Conservation (phyloP, 1,140 invertebrate genomes). For the Drosophila arizonae region DNA sequence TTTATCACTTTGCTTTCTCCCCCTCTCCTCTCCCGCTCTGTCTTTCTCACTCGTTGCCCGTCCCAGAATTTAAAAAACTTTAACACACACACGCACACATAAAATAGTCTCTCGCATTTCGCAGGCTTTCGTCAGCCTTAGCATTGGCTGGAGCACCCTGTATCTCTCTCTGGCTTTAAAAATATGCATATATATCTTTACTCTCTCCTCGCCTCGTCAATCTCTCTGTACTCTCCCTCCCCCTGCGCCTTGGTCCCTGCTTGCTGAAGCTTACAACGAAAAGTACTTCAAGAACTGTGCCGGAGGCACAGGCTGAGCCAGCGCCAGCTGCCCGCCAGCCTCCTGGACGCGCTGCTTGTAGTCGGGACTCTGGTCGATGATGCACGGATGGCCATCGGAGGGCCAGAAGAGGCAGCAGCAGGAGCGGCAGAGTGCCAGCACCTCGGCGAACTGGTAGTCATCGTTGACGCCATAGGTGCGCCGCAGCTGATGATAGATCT, state of each 20-base stretch:
- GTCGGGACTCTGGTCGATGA: slow-evolving; percentile 91
- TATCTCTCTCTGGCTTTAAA: slow-evolving; percentile 25
- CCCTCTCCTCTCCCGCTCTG: background rate
- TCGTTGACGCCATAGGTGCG: slow-evolving; percentile 95
- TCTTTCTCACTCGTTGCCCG: background rate
- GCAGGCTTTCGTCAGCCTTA: slow-evolving; percentile 24
- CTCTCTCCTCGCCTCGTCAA: slow-evolving; percentile 20
- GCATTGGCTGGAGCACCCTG: slow-evolving; percentile 35
- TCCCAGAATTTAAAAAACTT: slow-evolving; percentile 50
- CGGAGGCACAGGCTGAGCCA: slow-evolving; percentile 92
- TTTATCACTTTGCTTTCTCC: slow-evolving; percentile 74
- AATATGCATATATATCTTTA: slow-evolving; percentile 42
- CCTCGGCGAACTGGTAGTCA: slow-evolving; percentile 94
- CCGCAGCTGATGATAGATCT: slow-evolving; percentile 88
- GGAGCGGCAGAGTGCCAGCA: slow-evolving; percentile 95
- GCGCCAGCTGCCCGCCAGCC: slow-evolving; percentile 90
- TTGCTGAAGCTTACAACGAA: slow-evolving; percentile 86
- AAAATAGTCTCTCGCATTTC: slow-evolving; percentile 51
- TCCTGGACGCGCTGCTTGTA: slow-evolving; percentile 90
- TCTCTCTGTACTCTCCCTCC: background rate
- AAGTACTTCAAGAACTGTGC: slow-evolving; percentile 96
- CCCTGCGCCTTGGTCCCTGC: slow-evolving; percentile 40
- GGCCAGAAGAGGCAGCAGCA: slow-evolving; percentile 99
- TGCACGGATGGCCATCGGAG: slow-evolving; percentile 94
- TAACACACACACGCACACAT: slow-evolving; percentile 53